phyloP scores from a whole-genome alignment of 2,113 vertebrate genomes.

The Psilopogon haemacephalus region DNA sequence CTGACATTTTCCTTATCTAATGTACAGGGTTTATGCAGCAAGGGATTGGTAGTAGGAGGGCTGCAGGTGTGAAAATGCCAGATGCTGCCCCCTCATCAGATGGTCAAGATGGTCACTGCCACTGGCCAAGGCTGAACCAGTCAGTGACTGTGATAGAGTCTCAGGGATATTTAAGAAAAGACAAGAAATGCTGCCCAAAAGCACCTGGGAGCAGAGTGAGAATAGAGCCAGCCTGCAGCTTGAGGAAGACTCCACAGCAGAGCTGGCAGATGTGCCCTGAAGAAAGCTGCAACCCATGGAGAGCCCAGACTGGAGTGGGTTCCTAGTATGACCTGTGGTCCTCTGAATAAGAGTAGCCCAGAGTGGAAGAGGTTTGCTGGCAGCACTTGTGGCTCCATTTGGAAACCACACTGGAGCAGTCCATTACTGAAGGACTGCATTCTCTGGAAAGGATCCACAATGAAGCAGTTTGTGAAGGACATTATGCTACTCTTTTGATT shows the following conservation, averaged over 20 bases:
- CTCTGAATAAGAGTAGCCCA: not conserved
- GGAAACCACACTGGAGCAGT: not conserved
- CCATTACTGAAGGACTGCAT: not conserved
- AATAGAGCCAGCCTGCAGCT: not conserved
- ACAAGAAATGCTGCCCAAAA: not conserved
- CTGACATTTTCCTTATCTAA: not conserved
- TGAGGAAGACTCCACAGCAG: not conserved
- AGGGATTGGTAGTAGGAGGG: not conserved
- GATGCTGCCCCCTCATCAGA: not conserved
- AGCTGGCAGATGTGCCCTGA: not conserved
- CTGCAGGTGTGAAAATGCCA: not conserved
- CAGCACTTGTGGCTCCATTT: not conserved
- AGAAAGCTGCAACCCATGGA: not conserved
- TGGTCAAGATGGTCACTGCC: fast-evolving
- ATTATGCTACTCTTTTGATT: not conserved
- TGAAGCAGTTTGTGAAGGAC: not conserved
- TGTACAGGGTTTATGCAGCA: not conserved
- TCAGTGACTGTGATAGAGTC: not conserved
- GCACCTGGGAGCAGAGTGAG: not conserved
- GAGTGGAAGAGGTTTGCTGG: not conserved
- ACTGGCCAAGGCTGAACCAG: not conserved
- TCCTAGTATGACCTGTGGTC: not conserved
- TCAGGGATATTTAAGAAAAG: not conserved
- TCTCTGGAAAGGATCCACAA: not conserved
- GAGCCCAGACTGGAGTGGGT: not conserved